Percentiles rank a stretch among this genome's conserved stretches.
Evolutionary conservation across 2,888 invertebrate genomes (phyloP).

Genomic region (Tenthredo amoena): DNA sequence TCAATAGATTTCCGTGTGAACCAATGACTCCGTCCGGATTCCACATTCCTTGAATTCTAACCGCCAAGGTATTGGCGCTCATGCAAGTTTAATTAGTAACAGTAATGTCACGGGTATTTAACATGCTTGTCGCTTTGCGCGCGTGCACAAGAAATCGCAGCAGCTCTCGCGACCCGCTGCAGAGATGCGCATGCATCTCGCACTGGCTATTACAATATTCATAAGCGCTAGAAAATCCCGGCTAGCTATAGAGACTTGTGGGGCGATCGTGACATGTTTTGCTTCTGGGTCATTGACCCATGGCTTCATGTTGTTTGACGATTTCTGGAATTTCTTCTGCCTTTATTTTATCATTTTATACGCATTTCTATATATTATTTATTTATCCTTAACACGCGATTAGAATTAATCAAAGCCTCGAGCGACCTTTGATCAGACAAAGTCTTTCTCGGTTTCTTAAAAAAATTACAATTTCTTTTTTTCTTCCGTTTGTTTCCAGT

Average conservation of each 20-base stretch:
- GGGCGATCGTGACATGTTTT: conserved; percentile 56
- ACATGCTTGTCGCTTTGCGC: conserved; percentile 55
- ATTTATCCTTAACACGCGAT: not conserved
- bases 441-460: not conserved
- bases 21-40: conserved; percentile 47
- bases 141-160: conserved; percentile 54
- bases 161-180: conserved; percentile 2
- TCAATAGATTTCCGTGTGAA: conserved; percentile 53
- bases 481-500: conserved; percentile 64
- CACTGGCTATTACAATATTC: conserved; percentile 55
- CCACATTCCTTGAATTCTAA: conserved; percentile 54
- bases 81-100: conserved; percentile 57
- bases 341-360: not conserved
- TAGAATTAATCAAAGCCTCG: not conserved
- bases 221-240: conserved; percentile 55
- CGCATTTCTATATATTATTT: conserved; percentile 4
- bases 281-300: conserved; percentile 47
- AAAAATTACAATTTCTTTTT: not conserved
- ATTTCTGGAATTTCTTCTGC: conserved; percentile 39
- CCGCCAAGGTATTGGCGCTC: conserved; percentile 54
- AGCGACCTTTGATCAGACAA: not conserved
- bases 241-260: conserved; percentile 37
- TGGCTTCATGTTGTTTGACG: conserved; percentile 36
- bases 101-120: conserved; percentile 56
- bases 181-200: conserved; percentile 54